Evolutionary conservation across 2,113 vertebrate species (phyloP), one percentile per base, ranked within the genome.

Genomic region (Paramisgurnus dabryanus): DNA sequence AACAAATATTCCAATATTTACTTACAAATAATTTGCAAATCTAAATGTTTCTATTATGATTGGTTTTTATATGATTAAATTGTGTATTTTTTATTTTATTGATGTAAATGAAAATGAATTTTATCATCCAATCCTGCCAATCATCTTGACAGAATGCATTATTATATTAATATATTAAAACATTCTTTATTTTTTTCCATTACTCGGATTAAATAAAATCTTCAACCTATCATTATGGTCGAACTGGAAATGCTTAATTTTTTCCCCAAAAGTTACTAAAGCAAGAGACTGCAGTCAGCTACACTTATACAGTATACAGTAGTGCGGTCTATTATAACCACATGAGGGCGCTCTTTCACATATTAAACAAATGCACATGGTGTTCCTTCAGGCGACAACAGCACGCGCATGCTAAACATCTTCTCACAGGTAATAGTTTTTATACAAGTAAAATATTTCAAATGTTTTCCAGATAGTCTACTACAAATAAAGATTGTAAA

Each of bases 331-430:
- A 17, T 27, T 43, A n/a, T 10, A 12, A 45, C 70, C 76, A 75
- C 64, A 45, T 8, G 76, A 68, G 55, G 64, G 68, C 18, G 63
- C 81, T 49, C 64, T 76, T 47, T 65, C 45, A 22, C 67, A 60
- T n/a, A 55, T 18, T 7, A 43, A 34, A 34, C 49, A 7, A 58
- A 8, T 53, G 10, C 69, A 13, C 15, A 2, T 0, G 2, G 34
- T 45, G 13, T 11, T 45, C 17, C 47, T 34, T 12, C 67, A 39
- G 49, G 7, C 7, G n/a, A 27, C 4, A 8, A 6, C 47, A 49
- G 10, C 40, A 18, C 50, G 27, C n/a, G 50, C 68, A 61, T 55
- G 75, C 80, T 40, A 6, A 40, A 17, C 55, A 3, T 18, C 0
- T n/a, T 18, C 0, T n/a, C 2, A 18, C 9, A 7, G 8, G 69